Evolutionary conservation across 35 echinoderm and acorn worm genomes (phyloP).

Genomic region (Apostichopus californicus): DNA sequence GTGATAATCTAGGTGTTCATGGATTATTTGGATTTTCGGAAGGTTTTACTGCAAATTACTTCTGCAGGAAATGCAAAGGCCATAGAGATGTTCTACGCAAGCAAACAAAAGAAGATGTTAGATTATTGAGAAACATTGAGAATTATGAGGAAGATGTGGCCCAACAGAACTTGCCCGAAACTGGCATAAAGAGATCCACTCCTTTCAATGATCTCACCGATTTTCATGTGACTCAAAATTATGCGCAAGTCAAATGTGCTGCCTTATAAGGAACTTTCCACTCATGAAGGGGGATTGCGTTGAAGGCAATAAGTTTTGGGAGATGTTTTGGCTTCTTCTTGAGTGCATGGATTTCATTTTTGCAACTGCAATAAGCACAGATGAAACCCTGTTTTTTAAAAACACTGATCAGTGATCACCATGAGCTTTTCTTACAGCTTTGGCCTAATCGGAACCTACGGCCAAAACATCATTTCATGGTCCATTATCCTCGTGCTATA

Average conservation of each 20-base stretch:
- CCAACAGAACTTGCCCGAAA: background rate
- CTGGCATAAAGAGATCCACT: background rate
- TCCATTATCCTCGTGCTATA: conserved; percentile 58
- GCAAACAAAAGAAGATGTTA: background rate
- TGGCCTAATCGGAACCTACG: background rate
- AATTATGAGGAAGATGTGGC: background rate
- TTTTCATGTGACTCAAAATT: conserved; percentile 59
- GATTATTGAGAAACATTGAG: background rate
- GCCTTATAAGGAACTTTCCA: conserved; percentile 38
- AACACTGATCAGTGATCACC: conserved; percentile 38
- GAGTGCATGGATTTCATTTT: conserved; percentile 67
- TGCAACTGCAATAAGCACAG: conserved; percentile 39
- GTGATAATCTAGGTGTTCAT: conserved; percentile 68
- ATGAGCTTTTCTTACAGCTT: background rate
- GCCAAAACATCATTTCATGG: conserved; percentile 75
- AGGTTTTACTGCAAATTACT: conserved; percentile 59
- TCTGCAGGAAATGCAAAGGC: conserved; percentile 48
- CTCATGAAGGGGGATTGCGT: conserved; percentile 22
- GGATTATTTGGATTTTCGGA: conserved; percentile 53
- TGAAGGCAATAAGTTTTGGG: conserved; percentile 44
- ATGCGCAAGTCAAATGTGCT: background rate
- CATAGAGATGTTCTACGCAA: background rate
- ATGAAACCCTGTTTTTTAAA: background rate
- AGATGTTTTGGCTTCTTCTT: conserved; percentile 37
- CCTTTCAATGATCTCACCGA: background rate